phyloP scores from a whole-genome alignment of 2,797 vertebrate species.

The Alectoris magna region DNA sequence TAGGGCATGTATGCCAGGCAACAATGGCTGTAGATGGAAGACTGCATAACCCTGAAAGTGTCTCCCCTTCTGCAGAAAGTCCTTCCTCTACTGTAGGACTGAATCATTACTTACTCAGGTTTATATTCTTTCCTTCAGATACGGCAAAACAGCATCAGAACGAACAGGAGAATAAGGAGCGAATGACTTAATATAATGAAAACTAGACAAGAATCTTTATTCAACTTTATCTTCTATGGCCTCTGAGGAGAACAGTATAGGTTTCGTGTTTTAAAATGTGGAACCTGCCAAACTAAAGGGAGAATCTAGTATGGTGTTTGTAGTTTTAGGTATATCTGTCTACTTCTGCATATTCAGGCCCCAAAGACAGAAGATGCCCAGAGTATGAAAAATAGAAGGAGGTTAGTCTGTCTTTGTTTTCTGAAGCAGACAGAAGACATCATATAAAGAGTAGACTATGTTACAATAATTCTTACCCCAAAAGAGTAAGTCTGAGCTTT shows the following conservation, averaged over 20 bases:
- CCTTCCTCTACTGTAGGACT: not conserved
- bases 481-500: not conserved
- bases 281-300: not conserved
- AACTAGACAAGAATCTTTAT: not conserved
- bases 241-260: not conserved
- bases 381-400: not conserved
- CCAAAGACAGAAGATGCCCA: not conserved
- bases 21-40: constrained; percentile 52
- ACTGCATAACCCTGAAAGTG: constrained; percentile 42
- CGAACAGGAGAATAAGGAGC: not conserved
- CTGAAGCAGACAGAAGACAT: not conserved
- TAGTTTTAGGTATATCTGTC: not conserved
- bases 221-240: not conserved
- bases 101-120: not conserved
- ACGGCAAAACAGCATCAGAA: not conserved
- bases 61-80: constrained; percentile 9
- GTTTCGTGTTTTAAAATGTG: not conserved
- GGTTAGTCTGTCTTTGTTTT: not conserved
- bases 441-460: not conserved
- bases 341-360: not conserved
- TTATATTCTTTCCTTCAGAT: not conserved
- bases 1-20: constrained; percentile 57
- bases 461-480: not conserved
- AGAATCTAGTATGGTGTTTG: not conserved
- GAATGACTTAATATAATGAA: not conserved